These are phyloP conservation scores for Hemithea aestivaria DNA, from an alignment of 2,888 invertebrate genomes.

Conservation along the genomic window DNA sequence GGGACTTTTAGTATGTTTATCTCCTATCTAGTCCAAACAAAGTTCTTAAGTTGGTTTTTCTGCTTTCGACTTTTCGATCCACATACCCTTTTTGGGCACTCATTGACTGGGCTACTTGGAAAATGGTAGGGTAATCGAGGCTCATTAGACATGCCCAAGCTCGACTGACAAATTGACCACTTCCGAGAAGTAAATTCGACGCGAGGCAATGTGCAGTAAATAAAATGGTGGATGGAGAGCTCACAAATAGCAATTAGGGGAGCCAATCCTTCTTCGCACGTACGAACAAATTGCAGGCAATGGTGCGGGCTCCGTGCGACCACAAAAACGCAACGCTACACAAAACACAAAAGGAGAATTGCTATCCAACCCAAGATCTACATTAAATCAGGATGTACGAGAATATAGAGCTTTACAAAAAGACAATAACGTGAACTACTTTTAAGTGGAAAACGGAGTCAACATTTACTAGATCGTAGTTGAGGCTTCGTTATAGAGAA, in stretches of 20 bases:
- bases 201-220: slow-evolving; percentile 39
- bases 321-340: slow-evolving; percentile 24
- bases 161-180: slow-evolving; percentile 46
- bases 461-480: slow-evolving; percentile 1
- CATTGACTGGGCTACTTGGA: no score
- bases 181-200: slow-evolving; percentile 53
- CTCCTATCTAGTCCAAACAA: no score
- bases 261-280: slow-evolving; percentile 67
- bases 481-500: slow-evolving; percentile 4
- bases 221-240: slow-evolving; percentile 39
- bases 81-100: no score
- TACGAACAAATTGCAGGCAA: slow-evolving; percentile 68
- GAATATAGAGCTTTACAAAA: no score
- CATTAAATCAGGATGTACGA: no score
- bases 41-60: no score
- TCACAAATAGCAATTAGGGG: slow-evolving; percentile 55
- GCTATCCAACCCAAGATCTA: neutral
- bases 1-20: no score
- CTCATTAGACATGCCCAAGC: slow-evolving; percentile 36
- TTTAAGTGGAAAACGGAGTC: slow-evolving; percentile 6
- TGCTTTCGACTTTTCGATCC: no score
- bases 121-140: slow-evolving; percentile 35
- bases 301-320: slow-evolving; percentile 33
- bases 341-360: slow-evolving; percentile 14
- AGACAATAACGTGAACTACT: slow-evolving; percentile 2